phyloP scores from a whole-genome alignment of 2,888 invertebrate genomes.

The Cantharis lateralis region DNA sequence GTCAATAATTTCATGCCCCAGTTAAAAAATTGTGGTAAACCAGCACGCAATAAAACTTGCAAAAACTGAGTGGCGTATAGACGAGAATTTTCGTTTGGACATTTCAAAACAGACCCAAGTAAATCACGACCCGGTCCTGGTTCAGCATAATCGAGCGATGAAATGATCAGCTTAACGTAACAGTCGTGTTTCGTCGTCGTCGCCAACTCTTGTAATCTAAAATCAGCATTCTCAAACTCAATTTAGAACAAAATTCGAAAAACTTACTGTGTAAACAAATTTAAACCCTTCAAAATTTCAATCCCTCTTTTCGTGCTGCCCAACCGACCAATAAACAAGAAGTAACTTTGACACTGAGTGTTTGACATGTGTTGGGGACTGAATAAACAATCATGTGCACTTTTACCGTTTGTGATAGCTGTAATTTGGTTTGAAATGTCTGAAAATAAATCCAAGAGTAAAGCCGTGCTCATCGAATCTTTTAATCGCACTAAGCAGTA shows the following conservation, averaged over 20 bases:
- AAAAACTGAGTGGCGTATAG: constrained; percentile 92
- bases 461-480: constrained; percentile 69
- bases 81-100: constrained; percentile 65
- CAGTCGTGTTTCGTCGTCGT: constrained; percentile 85
- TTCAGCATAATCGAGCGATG: constrained; percentile 85
- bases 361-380: constrained; percentile 87
- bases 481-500: constrained; percentile 67
- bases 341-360: constrained; percentile 93
- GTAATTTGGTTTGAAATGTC: constrained; percentile 79
- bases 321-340: constrained; percentile 88
- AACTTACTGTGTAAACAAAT: constrained; percentile 74
- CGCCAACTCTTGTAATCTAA: constrained; percentile 78
- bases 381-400: constrained; percentile 85
- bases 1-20: constrained; percentile 90
- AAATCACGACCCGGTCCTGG: constrained; percentile 74
- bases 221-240: constrained; percentile 19
- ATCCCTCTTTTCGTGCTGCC: constrained; percentile 73
- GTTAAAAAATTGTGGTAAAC: constrained; percentile 72
- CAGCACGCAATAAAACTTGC: constrained; percentile 80
- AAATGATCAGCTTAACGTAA: constrained; percentile 91
- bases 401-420: constrained; percentile 72
- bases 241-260: not conserved
- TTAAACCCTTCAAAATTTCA: constrained; percentile 72
- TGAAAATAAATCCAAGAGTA: constrained; percentile 77
- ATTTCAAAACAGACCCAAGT: constrained; percentile 61